Percentiles rank a stretch among this genome's conserved stretches.
These are phyloP conservation scores for Thereva nobilitata DNA, from an alignment of 2,888 invertebrate genomes.

Conservation along the genomic window DNA sequence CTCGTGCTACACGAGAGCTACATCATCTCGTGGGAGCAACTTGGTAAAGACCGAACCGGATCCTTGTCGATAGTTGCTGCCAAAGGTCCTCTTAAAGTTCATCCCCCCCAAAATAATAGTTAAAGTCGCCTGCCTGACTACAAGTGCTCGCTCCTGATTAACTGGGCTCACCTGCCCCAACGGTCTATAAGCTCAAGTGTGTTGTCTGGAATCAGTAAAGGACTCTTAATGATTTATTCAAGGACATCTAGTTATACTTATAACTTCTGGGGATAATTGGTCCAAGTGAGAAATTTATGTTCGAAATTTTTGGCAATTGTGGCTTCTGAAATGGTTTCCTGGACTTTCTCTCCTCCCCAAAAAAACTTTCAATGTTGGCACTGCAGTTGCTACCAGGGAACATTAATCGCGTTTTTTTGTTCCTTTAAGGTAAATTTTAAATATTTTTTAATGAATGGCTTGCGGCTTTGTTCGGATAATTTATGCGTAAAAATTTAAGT, in stretches of 20 bases:
- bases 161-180: constrained; percentile 19
- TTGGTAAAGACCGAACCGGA: not conserved
- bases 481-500: too few species aligned
- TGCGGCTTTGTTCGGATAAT: too few species aligned
- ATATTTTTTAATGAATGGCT: too few species aligned
- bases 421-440: too few species aligned
- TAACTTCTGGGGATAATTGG: constrained; percentile 26
- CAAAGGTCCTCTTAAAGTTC: constrained; percentile 6
- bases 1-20: not conserved
- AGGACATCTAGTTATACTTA: constrained; percentile 20
- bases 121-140: constrained; percentile 10
- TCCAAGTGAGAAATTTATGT: constrained; percentile 8
- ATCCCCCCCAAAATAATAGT: constrained; percentile 16
- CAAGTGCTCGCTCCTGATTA: constrained; percentile 23
- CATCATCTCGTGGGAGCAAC: not conserved
- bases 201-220: not conserved
- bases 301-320: constrained; percentile 6
- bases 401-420: too few species aligned
- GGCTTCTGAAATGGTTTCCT: too few species aligned
- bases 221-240: constrained; percentile 26
- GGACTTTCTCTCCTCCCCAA: too few species aligned
- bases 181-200: constrained; percentile 3
- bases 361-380: too few species aligned
- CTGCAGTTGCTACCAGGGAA: too few species aligned
- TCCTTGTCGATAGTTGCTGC: constrained; percentile 18